phyloP scores from a whole-genome alignment of 2,113 vertebrate species.

The Paraplagusia blochii region DNA sequence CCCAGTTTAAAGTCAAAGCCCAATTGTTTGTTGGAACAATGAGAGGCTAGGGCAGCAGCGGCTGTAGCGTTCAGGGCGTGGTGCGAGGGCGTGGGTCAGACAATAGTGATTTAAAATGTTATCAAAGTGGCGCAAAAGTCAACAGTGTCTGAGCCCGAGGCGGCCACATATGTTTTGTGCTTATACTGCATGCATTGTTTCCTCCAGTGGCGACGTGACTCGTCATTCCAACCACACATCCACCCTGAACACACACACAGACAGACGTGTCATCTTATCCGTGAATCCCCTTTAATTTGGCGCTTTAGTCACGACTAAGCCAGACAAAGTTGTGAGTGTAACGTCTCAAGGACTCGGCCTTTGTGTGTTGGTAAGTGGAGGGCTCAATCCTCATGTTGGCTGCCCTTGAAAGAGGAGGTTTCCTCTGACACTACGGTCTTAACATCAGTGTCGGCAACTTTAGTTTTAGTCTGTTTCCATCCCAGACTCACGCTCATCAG shows the following conservation, averaged over 20 bases:
- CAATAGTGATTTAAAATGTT: not conserved
- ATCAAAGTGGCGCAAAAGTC: not conserved
- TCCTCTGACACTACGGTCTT: not conserved
- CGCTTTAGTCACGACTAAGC: slow-evolving; percentile 16
- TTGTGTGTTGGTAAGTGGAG: slow-evolving; percentile 7
- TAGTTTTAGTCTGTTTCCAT: no score
- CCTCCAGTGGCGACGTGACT: not conserved
- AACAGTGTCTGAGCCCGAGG: not conserved
- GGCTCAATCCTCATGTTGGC: slow-evolving; percentile 10
- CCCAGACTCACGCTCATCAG: no score
- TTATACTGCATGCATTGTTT: not conserved
- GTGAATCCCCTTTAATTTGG: slow-evolving; percentile 30
- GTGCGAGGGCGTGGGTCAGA: no score
- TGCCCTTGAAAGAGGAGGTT: not conserved
- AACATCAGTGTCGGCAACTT: no score
- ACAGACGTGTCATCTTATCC: slow-evolving; percentile 3
- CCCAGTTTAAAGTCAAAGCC: not conserved
- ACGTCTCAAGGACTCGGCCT: no score
- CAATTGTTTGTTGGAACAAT: no score
- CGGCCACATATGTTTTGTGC: no score
- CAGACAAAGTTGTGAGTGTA: slow-evolving; percentile 18
- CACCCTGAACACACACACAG: slow-evolving; percentile 1
- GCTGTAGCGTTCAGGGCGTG: no score
- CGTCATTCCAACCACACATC: not conserved
- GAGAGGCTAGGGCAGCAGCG: not conserved